phyloP scores from a whole-genome alignment of 2,888 invertebrate species.

The Parochlus steinenii region DNA sequence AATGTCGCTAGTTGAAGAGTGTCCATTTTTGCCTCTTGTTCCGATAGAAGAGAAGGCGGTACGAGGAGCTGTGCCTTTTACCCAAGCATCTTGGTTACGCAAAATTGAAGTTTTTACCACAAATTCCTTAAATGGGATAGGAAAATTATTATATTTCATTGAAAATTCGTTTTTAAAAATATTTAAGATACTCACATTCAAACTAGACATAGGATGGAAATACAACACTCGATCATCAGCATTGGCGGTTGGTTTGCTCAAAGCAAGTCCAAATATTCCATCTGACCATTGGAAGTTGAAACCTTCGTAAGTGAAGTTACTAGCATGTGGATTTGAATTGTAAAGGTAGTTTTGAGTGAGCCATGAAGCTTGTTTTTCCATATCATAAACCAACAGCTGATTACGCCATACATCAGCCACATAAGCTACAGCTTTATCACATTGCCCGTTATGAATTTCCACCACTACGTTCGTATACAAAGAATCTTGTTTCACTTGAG shows the following conservation, averaged over 20 bases:
- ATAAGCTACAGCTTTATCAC: conserved; percentile 41
- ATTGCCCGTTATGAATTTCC: conserved; percentile 36
- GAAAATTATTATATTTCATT: background rate
- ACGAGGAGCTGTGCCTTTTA: conserved; percentile 20
- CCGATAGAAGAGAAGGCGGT: conserved; percentile 24
- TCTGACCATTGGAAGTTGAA: conserved; percentile 69
- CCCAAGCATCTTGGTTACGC: conserved; percentile 38
- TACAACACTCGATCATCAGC: conserved; percentile 46
- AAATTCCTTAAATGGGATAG: conserved; percentile 37
- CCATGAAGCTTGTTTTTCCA: conserved; percentile 25
- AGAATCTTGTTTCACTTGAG: conserved; percentile 46
- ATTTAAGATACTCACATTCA: conserved; percentile 28
- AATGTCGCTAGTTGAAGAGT: conserved; percentile 57
- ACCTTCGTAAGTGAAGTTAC: conserved; percentile 56
- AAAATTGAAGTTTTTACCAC: conserved; percentile 49
- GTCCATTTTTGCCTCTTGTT: conserved; percentile 42
- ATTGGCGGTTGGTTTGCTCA: conserved; percentile 34
- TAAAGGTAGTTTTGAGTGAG: conserved; percentile 26
- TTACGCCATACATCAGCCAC: conserved; percentile 47
- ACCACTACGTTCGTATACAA: conserved; percentile 38
- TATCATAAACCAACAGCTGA: conserved; percentile 29
- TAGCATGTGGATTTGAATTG: conserved; percentile 32
- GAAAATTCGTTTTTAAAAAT: background rate
- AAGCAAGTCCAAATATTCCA: conserved; percentile 58
- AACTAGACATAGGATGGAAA: conserved; percentile 71